Evolutionary conservation across 1,140 invertebrate genomes (phyloP).

Genomic region (Drosophila novamexicana): DNA sequence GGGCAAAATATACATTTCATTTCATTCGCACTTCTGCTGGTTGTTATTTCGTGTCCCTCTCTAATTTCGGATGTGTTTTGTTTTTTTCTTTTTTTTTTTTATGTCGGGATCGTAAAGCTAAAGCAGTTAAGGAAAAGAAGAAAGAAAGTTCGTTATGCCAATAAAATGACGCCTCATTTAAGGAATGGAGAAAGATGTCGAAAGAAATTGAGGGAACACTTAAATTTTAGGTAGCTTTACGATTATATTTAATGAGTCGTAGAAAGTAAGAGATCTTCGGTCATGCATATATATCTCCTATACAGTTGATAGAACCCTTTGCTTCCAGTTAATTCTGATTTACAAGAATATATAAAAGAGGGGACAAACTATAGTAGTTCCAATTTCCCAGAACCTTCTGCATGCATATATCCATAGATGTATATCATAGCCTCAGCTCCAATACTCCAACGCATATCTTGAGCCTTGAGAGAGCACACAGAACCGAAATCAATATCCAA

Average conservation of each 20-base stretch:
- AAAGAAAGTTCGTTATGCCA: conserved; percentile 41
- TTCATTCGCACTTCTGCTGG: not conserved
- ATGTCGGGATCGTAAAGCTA: conserved; percentile 42
- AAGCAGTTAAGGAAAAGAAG: conserved; percentile 16
- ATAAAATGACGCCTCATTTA: conserved; percentile 34
- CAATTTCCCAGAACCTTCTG: no score
- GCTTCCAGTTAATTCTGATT: no score
- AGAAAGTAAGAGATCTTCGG: not conserved
- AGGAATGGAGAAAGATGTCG: conserved; percentile 11
- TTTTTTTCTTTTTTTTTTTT: conserved; percentile 15
- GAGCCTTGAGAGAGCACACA: conserved; percentile 8
- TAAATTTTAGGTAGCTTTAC: conserved; percentile 9
- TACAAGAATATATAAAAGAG: not conserved
- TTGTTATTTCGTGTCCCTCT: not conserved
- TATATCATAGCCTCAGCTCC: not conserved
- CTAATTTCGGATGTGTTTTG: conserved; percentile 16
- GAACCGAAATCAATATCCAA: conserved; percentile 76
- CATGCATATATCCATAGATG: not conserved
- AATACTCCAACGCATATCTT: not conserved
- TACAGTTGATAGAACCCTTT: no score
- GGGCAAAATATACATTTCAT: conserved; percentile 10
- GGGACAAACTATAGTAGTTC: no score
- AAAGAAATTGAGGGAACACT: conserved; percentile 1
- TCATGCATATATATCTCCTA: not conserved
- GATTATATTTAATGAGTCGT: not conserved